Base-by-base conservation (phyloP, 2,113 vertebrate species). In the Numenius arquata region DNA sequence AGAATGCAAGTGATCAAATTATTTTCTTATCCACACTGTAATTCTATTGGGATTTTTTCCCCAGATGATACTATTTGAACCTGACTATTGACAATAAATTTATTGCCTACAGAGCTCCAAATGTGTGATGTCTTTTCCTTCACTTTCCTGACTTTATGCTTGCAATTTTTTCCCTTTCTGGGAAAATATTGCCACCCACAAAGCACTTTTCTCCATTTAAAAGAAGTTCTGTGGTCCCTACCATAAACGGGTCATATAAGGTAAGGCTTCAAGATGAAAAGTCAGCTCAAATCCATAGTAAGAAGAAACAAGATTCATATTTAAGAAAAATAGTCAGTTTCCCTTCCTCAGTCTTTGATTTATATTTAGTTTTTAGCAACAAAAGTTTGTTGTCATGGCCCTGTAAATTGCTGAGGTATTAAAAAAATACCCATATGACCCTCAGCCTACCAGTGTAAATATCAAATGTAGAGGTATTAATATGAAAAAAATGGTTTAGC, bases 81-180 rank as follows among this genome's bases (percentile, higher is more conserved):
- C 23, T 74, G 43, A 71, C 18, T 90, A 85, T 67, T 91, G 93
- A 90, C 63, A 94, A 81, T 61, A 95, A 94, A 90, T 96, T 47
- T 96, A 90, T 56, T 94, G 68, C 34, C 38, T 63, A 15, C 78
- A 63, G 43, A 86, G 22, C 38, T 96, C 93, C 85, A 90, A 95
- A 81, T 43, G 15, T 87, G 30, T 72, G 68, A 67, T 92, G 43
- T 59, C 68, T 94, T 96, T 96, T 86, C 73, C 76, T 94, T 92
- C 48, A 45, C 32, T 85, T 96, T 87, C 25, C 25, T 89, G 79
- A 74, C 59, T 36, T 63, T 27, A 47, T 2, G 1, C 21, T 92
- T 67, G 52, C 58, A 90, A 71, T 18, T 61, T 94, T 94, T 96
- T 90, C 29, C 68, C 7, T 86, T 88, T 92, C 75, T 63, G 78